These are phyloP conservation scores for Craniophora ligustri DNA, from an alignment of 2,888 invertebrate genomes.

Conservation along the genomic window DNA sequence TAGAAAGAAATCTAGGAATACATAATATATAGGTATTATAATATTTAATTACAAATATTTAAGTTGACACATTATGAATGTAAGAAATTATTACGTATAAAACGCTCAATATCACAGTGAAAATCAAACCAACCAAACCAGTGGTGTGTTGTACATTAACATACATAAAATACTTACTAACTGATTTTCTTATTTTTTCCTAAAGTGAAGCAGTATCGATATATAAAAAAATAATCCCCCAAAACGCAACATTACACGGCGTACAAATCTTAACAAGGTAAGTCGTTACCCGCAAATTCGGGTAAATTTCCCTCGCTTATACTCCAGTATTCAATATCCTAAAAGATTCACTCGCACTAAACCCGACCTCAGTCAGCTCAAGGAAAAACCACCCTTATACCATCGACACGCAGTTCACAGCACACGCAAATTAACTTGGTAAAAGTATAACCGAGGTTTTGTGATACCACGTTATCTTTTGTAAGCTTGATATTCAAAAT, in stretches of 20 bases:
- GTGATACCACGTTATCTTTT: constrained; percentile 12
- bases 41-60: too few species aligned
- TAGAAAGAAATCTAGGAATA: too few species aligned
- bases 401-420: constrained; percentile 7
- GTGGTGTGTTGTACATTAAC: too few species aligned
- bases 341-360: constrained; percentile 54
- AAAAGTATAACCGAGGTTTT: constrained; percentile 47
- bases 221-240: constrained; percentile 3
- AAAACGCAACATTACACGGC: constrained; percentile 36
- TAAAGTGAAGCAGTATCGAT: too few species aligned
- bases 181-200: too few species aligned
- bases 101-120: too few species aligned
- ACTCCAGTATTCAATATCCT: constrained; percentile 63
- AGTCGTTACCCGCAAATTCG: constrained; percentile 67
- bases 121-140: too few species aligned
- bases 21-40: too few species aligned
- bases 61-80: too few species aligned
- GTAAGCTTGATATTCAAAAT: neutral
- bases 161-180: too few species aligned
- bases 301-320: constrained; percentile 55
- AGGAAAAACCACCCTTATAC: constrained; percentile 32
- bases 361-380: neutral
- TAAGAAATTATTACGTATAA: too few species aligned
- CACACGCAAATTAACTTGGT: constrained; percentile 27
- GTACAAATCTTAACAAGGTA: constrained; percentile 65